A percentile compares a stretch with the other conserved stretches of the same genome.
These are phyloP conservation scores for Mnemiopsis leidyi DNA, from an alignment of 37 sponge, comb jelly and placozoan genomes.

Conservation along the genomic window DNA sequence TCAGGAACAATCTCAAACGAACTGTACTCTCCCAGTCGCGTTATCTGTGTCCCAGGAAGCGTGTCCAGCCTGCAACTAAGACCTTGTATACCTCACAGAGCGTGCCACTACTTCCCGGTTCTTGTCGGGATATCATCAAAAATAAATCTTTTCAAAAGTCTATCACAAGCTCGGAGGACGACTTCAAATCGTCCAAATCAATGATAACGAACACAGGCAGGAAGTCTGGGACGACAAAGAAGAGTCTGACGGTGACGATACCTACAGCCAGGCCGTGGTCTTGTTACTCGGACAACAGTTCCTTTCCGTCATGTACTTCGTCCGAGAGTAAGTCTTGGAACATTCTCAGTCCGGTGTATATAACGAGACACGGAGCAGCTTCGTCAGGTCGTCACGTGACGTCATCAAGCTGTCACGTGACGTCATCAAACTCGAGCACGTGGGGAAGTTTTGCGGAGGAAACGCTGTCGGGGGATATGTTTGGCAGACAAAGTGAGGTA, in stretches of 20 bases:
- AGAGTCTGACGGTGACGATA: not conserved
- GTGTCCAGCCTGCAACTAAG: not conserved
- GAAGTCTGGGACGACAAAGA: not conserved
- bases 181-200: constrained; percentile 49
- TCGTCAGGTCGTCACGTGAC: not conserved
- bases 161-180: not conserved
- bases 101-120: not conserved
- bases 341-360: not conserved
- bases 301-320: not conserved
- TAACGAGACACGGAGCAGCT: not conserved
- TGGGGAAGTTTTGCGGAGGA: not conserved
- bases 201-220: not conserved
- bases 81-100: not conserved
- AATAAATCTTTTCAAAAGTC: not conserved
- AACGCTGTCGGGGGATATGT: not conserved
- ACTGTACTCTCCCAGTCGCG: constrained; percentile 56
- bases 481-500: not conserved
- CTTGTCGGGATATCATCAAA: not conserved
- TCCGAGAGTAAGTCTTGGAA: not conserved
- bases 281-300: not conserved
- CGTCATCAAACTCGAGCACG: not conserved
- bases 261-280: constrained; percentile 15
- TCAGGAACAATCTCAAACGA: constrained; percentile 46
- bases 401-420: not conserved
- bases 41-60: constrained; percentile 16